Evolutionary conservation across 2,888 invertebrate species (phyloP).

Genomic region (Eudemis profundana): DNA sequence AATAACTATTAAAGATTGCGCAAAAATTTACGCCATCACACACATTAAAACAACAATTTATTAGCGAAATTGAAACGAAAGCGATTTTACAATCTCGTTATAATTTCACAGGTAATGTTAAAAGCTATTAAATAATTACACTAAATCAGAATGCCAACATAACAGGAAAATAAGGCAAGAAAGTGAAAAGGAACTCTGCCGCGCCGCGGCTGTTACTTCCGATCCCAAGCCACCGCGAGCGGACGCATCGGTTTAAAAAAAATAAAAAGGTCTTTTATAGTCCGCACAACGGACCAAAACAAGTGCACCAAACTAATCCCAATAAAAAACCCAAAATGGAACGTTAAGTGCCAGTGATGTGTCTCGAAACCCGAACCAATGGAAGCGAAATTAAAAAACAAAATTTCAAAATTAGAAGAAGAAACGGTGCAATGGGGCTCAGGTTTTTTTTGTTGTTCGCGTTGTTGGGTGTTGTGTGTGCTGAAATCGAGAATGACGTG

Average conservation of each 20-base stretch:
- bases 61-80: constrained; percentile 6
- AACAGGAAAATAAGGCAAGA: constrained; percentile 57
- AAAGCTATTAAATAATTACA: constrained; percentile 39
- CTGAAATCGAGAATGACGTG: constrained; percentile 76
- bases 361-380: constrained; percentile 59
- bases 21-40: constrained; percentile 52
- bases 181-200: constrained; percentile 76
- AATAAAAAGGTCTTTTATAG: constrained; percentile 47
- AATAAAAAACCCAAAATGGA: constrained; percentile 52
- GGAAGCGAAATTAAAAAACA: constrained; percentile 61
- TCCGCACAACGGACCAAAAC: constrained; percentile 43
- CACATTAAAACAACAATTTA: constrained; percentile 47
- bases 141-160: constrained; percentile 47
- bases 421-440: constrained; percentile 53
- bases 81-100: constrained; percentile 32
- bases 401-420: constrained; percentile 73
- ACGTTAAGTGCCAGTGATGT: constrained; percentile 51
- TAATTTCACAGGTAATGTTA: constrained; percentile 34
- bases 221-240: constrained; percentile 67
- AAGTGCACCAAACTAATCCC: constrained; percentile 40
- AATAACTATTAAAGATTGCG: constrained; percentile 20
- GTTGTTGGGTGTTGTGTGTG: constrained; percentile 55
- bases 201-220: constrained; percentile 71
- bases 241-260: constrained; percentile 62
- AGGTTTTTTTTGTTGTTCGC: constrained; percentile 49